Percentiles rank a stretch among this genome's conserved stretches.
These are phyloP conservation scores for Zosterops lateralis DNA, from an alignment of 2,113 vertebrate genomes.

Conservation along the genomic window DNA sequence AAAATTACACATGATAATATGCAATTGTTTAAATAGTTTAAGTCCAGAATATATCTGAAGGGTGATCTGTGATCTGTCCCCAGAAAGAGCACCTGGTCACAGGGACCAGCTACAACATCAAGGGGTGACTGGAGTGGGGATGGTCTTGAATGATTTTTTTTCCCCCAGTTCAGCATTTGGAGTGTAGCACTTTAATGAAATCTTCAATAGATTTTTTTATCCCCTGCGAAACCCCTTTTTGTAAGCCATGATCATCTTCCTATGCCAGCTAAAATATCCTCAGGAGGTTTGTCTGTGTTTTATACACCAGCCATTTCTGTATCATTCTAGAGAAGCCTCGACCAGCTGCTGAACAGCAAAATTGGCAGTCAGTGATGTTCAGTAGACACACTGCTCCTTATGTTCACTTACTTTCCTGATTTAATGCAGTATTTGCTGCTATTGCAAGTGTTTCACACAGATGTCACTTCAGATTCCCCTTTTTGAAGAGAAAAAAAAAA, in stretches of 20 bases:
- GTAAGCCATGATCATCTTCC: background rate
- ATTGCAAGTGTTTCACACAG: background rate
- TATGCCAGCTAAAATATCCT: background rate
- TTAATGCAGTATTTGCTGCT: background rate
- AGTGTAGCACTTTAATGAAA: background rate
- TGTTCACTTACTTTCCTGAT: background rate
- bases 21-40: background rate
- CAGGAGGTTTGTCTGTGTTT: background rate
- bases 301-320: background rate
- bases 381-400: background rate
- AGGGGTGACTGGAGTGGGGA: background rate
- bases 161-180: accelerated
- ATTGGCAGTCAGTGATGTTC: background rate
- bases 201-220: background rate
- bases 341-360: background rate
- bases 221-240: accelerated
- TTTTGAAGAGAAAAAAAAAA: background rate
- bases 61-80: background rate
- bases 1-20: background rate
- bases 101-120: background rate
- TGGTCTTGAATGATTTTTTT: accelerated
- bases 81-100: background rate
- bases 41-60: background rate
- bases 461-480: background rate
- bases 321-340: background rate